These are phyloP conservation scores for Ophion ellenae DNA, from an alignment of 2,888 invertebrate species.

Conservation along the genomic window DNA sequence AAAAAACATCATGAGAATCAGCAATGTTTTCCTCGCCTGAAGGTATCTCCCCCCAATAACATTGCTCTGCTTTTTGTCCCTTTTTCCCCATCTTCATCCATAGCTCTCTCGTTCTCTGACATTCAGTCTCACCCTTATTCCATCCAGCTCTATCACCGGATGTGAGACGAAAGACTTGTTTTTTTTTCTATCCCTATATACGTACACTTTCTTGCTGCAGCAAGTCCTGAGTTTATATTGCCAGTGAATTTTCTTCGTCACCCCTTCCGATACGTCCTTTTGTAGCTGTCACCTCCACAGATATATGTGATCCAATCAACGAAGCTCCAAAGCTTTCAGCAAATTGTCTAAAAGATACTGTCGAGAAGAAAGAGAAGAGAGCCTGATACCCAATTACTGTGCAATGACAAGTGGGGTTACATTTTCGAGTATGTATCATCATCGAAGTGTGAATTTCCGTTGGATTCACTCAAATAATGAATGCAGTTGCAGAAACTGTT, in stretches of 20 bases:
- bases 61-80: too few relatives aligned
- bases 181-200: slow-evolving; percentile 12
- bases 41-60: too few relatives aligned
- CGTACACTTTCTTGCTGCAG: neutral
- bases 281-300: neutral
- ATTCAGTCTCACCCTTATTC: neutral
- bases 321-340: slow-evolving; percentile 9
- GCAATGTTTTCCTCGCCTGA: too few relatives aligned
- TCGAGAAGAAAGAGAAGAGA: neutral
- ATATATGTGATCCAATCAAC: slow-evolving; percentile 28
- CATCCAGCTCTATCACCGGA: slow-evolving; percentile 13
- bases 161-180: slow-evolving; percentile 45
- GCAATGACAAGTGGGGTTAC: too few relatives aligned
- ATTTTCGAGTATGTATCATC: too few relatives aligned
- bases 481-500: neutral
- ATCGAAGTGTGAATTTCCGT: neutral
- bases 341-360: slow-evolving; percentile 11
- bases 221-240: slow-evolving; percentile 25
- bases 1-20: too few relatives aligned
- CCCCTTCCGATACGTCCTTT: slow-evolving; percentile 13
- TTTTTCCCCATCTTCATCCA: slow-evolving; percentile 6
- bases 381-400: too few relatives aligned
- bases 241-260: slow-evolving; percentile 9
- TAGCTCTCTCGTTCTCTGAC: slow-evolving; percentile 44
- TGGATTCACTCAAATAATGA: neutral